These are phyloP conservation scores for Typhlichthys subterraneus DNA, from an alignment of 2,797 vertebrate genomes.

Conservation along the genomic window DNA sequence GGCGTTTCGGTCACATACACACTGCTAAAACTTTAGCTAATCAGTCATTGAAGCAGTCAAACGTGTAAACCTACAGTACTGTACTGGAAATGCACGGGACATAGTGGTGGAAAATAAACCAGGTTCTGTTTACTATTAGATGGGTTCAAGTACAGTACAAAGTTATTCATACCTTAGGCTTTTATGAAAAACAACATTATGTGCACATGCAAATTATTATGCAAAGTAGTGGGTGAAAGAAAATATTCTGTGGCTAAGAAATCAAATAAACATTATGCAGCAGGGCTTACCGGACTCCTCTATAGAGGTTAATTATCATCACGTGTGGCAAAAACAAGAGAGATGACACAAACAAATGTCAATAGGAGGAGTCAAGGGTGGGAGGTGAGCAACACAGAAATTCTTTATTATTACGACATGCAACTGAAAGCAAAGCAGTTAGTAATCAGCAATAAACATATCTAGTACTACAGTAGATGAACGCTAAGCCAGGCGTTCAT, in stretches of 20 bases:
- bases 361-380: constrained; percentile 14
- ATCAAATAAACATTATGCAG: constrained; percentile 36
- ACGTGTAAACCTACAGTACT: background rate
- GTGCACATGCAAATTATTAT: too few species aligned
- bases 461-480: too few species aligned
- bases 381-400: background rate
- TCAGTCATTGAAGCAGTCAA: background rate
- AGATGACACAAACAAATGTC: constrained; percentile 15
- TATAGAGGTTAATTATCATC: constrained; percentile 79
- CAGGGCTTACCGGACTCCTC: constrained; percentile 95
- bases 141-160: too few species aligned
- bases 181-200: too few species aligned
- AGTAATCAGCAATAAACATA: too few species aligned
- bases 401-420: too few species aligned
- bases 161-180: too few species aligned
- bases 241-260: background rate
- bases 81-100: background rate
- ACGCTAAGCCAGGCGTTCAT: too few species aligned
- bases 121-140: too few species aligned
- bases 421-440: too few species aligned
- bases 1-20: constrained; percentile 1
- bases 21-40: background rate
- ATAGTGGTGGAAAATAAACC: background rate
- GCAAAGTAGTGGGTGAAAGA: constrained; percentile 3
- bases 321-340: constrained; percentile 48